These are phyloP conservation scores for Polia nebulosa DNA, from an alignment of 2,888 invertebrate genomes.

Conservation along the genomic window DNA sequence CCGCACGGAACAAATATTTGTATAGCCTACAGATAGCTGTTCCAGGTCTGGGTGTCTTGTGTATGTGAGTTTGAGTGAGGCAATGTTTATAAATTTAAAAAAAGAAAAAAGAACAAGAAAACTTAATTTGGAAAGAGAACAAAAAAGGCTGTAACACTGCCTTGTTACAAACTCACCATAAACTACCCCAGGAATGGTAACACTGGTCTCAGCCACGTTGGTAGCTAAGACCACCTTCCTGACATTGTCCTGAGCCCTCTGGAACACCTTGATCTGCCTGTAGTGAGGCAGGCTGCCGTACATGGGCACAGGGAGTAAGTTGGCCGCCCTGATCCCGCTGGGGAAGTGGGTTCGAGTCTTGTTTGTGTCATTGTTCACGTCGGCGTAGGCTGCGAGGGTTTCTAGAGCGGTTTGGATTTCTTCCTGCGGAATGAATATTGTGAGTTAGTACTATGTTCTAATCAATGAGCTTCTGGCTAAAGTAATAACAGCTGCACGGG, in stretches of 20 bases:
- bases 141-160: no score
- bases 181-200: slow-evolving; percentile 98
- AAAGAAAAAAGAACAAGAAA: no score
- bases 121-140: no score
- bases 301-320: slow-evolving; percentile 95
- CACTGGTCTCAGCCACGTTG: slow-evolving; percentile 99
- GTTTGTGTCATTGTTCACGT: slow-evolving; percentile 85
- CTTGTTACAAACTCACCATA: slow-evolving; percentile 95
- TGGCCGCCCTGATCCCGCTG: slow-evolving; percentile 79
- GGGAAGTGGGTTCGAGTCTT: slow-evolving; percentile 84
- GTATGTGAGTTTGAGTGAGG: no score
- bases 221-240: slow-evolving; percentile 98
- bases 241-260: slow-evolving; percentile 92
- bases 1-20: no score
- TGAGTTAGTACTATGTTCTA: no score
- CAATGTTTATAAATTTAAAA: no score
- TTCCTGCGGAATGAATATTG: slow-evolving; percentile 92
- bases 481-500: no score
- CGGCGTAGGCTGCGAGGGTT: slow-evolving; percentile 92
- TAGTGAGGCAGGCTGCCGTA: slow-evolving; percentile 96
- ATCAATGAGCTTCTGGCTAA: no score
- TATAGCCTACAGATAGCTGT: no score
- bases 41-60: no score
- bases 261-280: slow-evolving; percentile 93
- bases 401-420: slow-evolving; percentile 96